phyloP scores from a whole-genome alignment of 2,797 vertebrate species.

The Tragelaphus oryx region DNA sequence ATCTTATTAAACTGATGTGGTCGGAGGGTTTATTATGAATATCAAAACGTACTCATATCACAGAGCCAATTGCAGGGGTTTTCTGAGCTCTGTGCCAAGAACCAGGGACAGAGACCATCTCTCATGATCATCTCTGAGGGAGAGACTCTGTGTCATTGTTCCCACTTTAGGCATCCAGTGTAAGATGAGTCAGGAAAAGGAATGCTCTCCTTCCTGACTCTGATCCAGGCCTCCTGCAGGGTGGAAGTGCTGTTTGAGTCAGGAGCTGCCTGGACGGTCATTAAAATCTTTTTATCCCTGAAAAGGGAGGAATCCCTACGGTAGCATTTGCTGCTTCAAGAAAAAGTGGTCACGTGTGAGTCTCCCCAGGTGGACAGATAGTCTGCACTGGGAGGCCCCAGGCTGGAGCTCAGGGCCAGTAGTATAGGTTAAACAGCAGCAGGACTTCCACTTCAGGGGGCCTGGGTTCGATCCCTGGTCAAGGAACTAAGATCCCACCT shows the following conservation, averaged over 20 bases:
- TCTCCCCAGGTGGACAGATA: neutral
- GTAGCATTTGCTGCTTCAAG: neutral
- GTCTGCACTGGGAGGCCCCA: neutral
- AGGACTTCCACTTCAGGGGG: neutral
- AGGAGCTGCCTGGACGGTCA: fast-evolving
- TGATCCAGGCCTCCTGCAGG: neutral
- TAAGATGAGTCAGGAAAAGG: neutral
- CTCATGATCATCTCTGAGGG: neutral
- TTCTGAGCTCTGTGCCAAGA: neutral
- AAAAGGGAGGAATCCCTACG: neutral
- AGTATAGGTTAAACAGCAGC: neutral
- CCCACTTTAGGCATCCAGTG: neutral
- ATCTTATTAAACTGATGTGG: neutral
- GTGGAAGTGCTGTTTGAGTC: neutral
- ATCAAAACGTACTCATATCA: neutral
- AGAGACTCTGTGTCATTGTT: neutral
- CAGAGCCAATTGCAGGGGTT: neutral
- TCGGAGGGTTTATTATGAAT: neutral
- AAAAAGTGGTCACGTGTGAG: neutral
- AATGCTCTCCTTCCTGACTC: neutral
- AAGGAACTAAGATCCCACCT: neutral
- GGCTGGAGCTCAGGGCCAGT: neutral
- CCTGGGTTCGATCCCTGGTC: neutral
- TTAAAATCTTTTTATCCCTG: neutral
- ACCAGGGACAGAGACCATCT: neutral